phyloP scores from a whole-genome alignment of 2,113 vertebrate species.

The Python bivittatus region DNA sequence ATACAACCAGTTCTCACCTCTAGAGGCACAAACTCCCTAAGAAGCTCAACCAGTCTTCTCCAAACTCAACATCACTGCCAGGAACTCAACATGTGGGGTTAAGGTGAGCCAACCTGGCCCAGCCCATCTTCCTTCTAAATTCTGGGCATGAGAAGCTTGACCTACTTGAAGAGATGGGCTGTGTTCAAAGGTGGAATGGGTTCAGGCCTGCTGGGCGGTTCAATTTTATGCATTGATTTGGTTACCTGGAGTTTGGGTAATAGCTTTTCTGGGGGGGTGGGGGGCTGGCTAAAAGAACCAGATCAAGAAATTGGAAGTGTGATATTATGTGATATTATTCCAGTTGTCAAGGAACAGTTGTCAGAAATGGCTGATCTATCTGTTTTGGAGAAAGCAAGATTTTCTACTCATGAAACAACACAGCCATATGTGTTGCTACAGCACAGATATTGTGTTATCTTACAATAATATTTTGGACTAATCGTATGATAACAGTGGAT shows the following conservation, averaged over 20 bases:
- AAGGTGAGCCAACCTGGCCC: neutral
- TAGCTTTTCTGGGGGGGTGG: neutral
- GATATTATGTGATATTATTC: no score
- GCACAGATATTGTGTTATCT: no score
- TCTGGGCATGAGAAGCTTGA: neutral
- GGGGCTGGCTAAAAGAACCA: no score
- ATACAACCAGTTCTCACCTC: neutral
- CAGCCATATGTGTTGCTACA: no score
- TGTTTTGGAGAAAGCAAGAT: no score
- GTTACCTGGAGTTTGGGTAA: neutral
- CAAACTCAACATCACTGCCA: no score
- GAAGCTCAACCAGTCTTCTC: neutral
- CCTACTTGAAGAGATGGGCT: neutral
- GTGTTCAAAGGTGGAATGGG: fast-evolving
- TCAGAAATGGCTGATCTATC: no score
- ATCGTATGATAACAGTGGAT: no score
- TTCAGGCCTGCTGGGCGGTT: neutral
- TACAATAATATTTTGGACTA: no score
- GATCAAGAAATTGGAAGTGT: no score
- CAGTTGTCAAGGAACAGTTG: no score
- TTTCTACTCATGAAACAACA: no score
- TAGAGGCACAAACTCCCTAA: neutral
- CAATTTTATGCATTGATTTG: neutral
- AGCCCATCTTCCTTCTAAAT: neutral
- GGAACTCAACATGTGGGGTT: neutral